Base-by-base conservation (phyloP, 2,888 invertebrate genomes). In the Pemphredon lugubris region DNA sequence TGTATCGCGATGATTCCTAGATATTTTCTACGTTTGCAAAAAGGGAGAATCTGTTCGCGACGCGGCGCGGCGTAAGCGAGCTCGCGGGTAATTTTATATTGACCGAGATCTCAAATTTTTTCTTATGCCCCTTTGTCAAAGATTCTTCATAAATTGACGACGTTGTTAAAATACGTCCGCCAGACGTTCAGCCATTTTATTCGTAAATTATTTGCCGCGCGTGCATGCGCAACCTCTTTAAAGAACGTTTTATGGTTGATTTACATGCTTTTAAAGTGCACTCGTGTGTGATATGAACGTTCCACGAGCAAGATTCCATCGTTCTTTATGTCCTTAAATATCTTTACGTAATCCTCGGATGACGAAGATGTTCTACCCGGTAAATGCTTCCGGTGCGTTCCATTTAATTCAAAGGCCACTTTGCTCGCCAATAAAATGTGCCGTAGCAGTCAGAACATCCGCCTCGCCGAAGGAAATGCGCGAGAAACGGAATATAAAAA, bases 401-500 rank as follows among this genome's bases (percentile, higher is more conserved):
- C 54, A 55, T 63, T 61, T 68, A 61, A 73, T 76, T 64, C 55
- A 14, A 48, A 39, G 51, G 47, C 50, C 60, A 58, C 60, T 59
- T 50, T 45, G 58, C 50, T 13, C 18, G 26, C 16, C 57, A 47
- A 64, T 61, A 57, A 64, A 68, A 53, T 55, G 66, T 47, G 50
- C 30, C 14, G 16, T 11, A 34, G 2, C 11, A 4, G 34, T 34
- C 6, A 40, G 40, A 18, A 40, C 40, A 40, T 18, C 18, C 40
- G 16, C 14, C 40, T 3, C 16, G 34, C 26, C 7, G n/a, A 34
- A 34, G 34, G 34, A 34, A 11, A 32, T n/a, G 21, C 11, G 50
- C 57, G 57, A 57, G 57, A 47, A n/a, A 34, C 18, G 71, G 51
- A 60, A 61, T 67, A 61, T 57, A 70, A 74, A 74, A 74, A 61